A percentile compares a stretch with the other conserved stretches of the same genome.
These are phyloP conservation scores for Scelioninae gen. 2 DNA, from an alignment of 2,888 invertebrate species.

Conservation along the genomic window DNA sequence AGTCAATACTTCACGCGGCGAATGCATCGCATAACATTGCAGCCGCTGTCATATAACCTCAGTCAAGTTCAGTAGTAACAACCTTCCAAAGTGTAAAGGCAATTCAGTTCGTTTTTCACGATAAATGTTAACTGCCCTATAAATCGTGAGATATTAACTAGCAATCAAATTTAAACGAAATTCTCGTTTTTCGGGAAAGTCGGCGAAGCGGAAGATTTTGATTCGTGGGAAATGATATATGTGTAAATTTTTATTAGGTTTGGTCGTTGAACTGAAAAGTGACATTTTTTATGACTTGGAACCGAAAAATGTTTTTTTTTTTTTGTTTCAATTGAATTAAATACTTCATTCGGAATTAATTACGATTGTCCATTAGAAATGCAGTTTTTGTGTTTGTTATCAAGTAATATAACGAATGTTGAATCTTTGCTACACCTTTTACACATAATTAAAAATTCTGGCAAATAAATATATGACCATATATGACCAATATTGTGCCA, in stretches of 20 bases:
- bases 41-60: conserved; percentile 44
- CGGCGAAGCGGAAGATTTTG: conserved; percentile 50
- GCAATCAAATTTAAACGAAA: conserved; percentile 54
- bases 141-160: conserved; percentile 57
- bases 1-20: conserved; percentile 50
- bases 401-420: no score
- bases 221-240: conserved; percentile 43
- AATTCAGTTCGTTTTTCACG: conserved; percentile 49
- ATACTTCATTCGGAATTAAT: no score
- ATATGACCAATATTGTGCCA: no score
- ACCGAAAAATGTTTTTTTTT: no score
- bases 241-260: conserved; percentile 20
- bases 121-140: conserved; percentile 53
- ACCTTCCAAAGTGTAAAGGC: conserved; percentile 48
- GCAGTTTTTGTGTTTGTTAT: no score
- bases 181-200: conserved; percentile 51
- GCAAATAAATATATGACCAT: no score
- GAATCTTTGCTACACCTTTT: no score
- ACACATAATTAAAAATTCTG: no score
- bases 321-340: no score
- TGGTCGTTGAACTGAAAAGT: conserved; percentile 37
- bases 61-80: conserved; percentile 59
- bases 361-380: no score
- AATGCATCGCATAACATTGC: conserved; percentile 44
- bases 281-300: neutral